phyloP scores from a whole-genome alignment of 1,140 invertebrate species.

The Bombus pyrosoma region DNA sequence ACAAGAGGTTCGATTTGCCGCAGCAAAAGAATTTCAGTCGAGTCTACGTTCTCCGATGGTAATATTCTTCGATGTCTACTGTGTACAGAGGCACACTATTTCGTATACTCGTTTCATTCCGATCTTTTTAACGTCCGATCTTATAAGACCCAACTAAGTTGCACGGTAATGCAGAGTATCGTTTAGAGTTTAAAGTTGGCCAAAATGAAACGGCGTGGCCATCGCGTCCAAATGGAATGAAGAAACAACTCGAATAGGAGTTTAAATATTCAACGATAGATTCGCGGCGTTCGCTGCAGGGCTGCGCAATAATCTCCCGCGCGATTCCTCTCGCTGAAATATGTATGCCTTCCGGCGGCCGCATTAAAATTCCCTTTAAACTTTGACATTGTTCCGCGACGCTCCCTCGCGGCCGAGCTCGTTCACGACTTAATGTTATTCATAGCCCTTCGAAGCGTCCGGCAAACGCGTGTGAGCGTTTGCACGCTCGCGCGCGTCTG shows the following conservation, averaged over 20 bases:
- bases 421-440: constrained; percentile 50
- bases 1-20: not conserved
- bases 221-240: constrained; percentile 21
- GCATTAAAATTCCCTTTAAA: constrained; percentile 54
- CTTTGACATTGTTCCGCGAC: constrained; percentile 51
- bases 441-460: constrained; percentile 38
- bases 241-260: constrained; percentile 38
- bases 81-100: not conserved
- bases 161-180: not conserved
- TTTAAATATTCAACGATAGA: constrained; percentile 56
- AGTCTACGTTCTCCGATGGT: not conserved
- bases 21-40: not conserved
- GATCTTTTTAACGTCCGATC: too few species aligned
- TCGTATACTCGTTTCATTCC: too few species aligned
- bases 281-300: constrained; percentile 13
- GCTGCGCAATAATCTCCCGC: constrained; percentile 45
- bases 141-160: not conserved
- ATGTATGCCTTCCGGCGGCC: constrained; percentile 54
- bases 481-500: not conserved
- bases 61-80: not conserved
- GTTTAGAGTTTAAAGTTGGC: not conserved
- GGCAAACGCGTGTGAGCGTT: constrained; percentile 7
- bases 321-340: constrained; percentile 43
- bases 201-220: not conserved
- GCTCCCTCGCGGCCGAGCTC: constrained; percentile 22